A percentile compares a stretch with the other conserved stretches of the same genome.
Evolutionary conservation across 2,888 invertebrate species (phyloP).

Genomic region (Daptonema setosum): DNA sequence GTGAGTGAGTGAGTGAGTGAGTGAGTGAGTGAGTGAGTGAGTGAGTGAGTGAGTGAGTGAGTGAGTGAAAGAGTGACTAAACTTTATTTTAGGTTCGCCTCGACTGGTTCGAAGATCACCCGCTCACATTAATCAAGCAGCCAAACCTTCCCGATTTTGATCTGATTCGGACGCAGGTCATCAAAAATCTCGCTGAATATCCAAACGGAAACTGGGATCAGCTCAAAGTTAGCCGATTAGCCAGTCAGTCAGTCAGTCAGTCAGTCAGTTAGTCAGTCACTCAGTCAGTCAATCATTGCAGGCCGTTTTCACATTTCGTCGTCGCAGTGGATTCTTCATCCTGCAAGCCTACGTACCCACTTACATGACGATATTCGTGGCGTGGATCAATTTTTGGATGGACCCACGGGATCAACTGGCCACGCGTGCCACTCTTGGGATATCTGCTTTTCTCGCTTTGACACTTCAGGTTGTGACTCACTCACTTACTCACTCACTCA

Average conservation of each 20-base stretch:
- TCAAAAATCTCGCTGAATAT: neutral
- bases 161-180: neutral
- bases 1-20: too few species aligned
- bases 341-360: conserved; percentile 8
- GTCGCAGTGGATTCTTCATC: conserved; percentile 8
- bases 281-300: too few species aligned
- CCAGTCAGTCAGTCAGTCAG: too few species aligned
- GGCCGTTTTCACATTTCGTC: conserved; percentile 5
- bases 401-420: conserved; percentile 6
- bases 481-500: too few species aligned
- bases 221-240: neutral
- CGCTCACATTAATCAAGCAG: conserved; percentile 4
- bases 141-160: conserved; percentile 8
- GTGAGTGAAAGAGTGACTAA: neutral
- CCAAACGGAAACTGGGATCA: conserved; percentile 8
- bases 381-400: conserved; percentile 9
- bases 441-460: conserved; percentile 9
- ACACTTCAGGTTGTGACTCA: too few species aligned
- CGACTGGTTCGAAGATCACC: conserved; percentile 1
- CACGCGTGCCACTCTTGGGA: conserved; percentile 4
- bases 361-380: conserved; percentile 9
- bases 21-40: too few species aligned
- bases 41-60: too few species aligned
- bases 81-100: neutral
- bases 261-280: too few species aligned